Evolutionary conservation across 2,797 vertebrate genomes (phyloP).

Genomic region (Anabas testudineus): DNA sequence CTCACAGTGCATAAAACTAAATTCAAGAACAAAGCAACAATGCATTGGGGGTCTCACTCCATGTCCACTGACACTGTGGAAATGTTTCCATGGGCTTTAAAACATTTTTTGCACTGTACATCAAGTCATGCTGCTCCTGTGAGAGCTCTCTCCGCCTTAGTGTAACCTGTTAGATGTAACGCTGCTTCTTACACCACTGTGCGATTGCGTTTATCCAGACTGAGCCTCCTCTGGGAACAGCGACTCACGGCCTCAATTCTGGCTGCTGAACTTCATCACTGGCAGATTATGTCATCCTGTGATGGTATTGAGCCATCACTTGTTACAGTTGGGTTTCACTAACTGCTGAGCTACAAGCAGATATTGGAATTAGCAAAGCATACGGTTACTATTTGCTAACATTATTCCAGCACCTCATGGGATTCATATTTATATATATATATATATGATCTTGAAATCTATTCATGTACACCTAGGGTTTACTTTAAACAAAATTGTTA

Average conservation of each 20-base stretch:
- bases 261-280: conserved; percentile 2
- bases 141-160: not conserved
- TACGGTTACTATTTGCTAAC: not conserved
- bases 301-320: not conserved
- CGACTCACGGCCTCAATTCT: not conserved
- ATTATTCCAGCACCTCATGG: not conserved
- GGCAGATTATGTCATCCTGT: conserved; percentile 4
- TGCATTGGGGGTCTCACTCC: not conserved
- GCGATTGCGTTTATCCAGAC: conserved; percentile 10
- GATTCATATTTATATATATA: too few relatives aligned
- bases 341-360: not conserved
- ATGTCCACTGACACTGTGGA: not conserved
- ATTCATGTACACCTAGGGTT: too few relatives aligned
- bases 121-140: not conserved
- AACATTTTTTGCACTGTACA: too few relatives aligned
- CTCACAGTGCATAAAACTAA: not conserved
- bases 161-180: not conserved
- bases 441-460: not conserved
- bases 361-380: not conserved
- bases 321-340: not conserved
- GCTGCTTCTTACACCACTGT: not conserved
- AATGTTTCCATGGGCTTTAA: not conserved
- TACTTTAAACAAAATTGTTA: not conserved
- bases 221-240: not conserved
- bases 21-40: conserved; percentile 2